Percentiles rank a stretch among this genome's conserved stretches.
These are phyloP conservation scores for Melanostoma scalare DNA, from an alignment of 2,888 invertebrate genomes.

Conservation along the genomic window DNA sequence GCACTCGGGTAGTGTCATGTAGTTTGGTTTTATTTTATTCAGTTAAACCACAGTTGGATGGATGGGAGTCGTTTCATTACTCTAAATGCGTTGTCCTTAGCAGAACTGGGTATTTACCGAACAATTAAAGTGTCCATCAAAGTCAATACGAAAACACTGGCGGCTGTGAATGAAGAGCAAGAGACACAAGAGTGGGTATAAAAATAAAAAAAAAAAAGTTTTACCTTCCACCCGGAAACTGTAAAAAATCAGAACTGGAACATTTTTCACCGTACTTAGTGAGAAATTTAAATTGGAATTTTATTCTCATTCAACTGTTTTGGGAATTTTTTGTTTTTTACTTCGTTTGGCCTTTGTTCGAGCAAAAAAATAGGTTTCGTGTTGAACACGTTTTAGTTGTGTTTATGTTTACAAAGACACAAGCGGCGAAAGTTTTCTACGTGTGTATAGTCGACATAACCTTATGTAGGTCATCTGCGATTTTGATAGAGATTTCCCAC, in stretches of 20 bases:
- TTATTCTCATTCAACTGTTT: constrained; percentile 14
- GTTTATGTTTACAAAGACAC: not conserved
- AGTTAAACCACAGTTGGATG: constrained; percentile 13
- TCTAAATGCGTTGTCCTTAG: constrained; percentile 12
- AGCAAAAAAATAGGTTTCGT: constrained; percentile 25
- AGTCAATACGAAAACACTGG: constrained; percentile 31
- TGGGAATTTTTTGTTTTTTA: constrained; percentile 1
- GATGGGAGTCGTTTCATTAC: not conserved
- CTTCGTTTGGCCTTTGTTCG: constrained; percentile 6
- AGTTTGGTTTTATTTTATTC: constrained; percentile 20
- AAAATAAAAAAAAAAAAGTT: not conserved
- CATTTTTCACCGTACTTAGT: constrained; percentile 51
- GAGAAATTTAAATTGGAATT: constrained; percentile 46
- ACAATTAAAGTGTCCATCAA: constrained; percentile 67
- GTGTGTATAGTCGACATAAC: too few relatives aligned
- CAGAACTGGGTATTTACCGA: constrained; percentile 52
- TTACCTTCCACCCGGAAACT: not conserved
- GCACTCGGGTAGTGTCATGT: not conserved
- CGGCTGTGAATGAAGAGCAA: not conserved
- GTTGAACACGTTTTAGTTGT: constrained; percentile 42
- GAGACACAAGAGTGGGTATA: not conserved
- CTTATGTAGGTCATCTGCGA: too few relatives aligned
- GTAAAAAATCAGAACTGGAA: constrained; percentile 24
- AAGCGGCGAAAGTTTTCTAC: too few relatives aligned
- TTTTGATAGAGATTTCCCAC: too few relatives aligned